Evolutionary conservation across 2,888 invertebrate species (phyloP).

Genomic region (Pammene fasciana): DNA sequence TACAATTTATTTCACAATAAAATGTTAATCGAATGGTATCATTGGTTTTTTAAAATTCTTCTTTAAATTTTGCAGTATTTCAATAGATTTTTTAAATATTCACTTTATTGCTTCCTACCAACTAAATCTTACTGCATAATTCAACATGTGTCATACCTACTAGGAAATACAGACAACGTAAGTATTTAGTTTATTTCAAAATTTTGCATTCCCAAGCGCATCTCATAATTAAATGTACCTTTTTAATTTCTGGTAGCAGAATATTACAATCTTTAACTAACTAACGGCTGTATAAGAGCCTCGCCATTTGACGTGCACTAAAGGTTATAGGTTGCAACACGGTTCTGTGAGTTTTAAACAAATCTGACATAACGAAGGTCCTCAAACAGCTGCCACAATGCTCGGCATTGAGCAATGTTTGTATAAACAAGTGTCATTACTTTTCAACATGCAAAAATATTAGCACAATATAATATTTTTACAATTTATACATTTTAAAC

Average conservation of each 20-base stretch:
- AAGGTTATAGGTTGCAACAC: slow-evolving; percentile 59
- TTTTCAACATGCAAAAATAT: slow-evolving; percentile 3
- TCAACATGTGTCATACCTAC: too few species aligned
- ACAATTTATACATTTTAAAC: neutral
- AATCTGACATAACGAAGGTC: slow-evolving; percentile 58
- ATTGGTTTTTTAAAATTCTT: too few species aligned
- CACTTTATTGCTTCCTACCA: too few species aligned
- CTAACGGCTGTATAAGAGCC: slow-evolving; percentile 8
- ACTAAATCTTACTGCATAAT: too few species aligned
- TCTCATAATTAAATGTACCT: neutral
- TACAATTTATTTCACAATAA: too few species aligned
- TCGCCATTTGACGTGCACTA: slow-evolving; percentile 47
- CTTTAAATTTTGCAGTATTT: too few species aligned
- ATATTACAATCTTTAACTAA: slow-evolving; percentile 2
- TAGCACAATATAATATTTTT: neutral
- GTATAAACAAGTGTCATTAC: slow-evolving; percentile 33
- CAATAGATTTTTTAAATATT: too few species aligned
- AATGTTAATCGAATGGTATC: too few species aligned
- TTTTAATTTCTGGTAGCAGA: neutral
- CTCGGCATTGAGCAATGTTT: slow-evolving; percentile 45
- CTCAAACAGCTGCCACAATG: slow-evolving; percentile 55
- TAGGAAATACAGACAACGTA: too few species aligned
- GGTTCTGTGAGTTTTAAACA: slow-evolving; percentile 63
- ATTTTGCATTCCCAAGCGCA: too few species aligned
- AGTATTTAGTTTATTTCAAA: too few species aligned